phyloP scores from a whole-genome alignment of 2,113 vertebrate genomes.

The Podarcis muralis region DNA sequence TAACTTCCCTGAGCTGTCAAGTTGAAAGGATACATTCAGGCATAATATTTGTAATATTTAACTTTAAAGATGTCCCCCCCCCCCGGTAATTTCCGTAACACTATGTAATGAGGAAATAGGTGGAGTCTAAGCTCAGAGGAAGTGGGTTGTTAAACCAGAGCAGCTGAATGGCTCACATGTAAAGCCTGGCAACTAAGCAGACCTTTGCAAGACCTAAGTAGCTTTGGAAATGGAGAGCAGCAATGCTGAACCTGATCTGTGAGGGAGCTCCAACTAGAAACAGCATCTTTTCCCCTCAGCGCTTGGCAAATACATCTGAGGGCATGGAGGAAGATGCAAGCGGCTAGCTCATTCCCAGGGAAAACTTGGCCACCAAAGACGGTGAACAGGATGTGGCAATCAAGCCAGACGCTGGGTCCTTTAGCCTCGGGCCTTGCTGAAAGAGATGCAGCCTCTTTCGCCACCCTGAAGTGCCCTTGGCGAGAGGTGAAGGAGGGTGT shows the following conservation, averaged over 20 bases:
- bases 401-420: too few relatives aligned
- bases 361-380: too few relatives aligned
- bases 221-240: neutral
- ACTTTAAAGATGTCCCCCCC: too few relatives aligned
- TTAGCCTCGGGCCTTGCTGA: neutral
- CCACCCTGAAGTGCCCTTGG: neutral
- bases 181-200: neutral
- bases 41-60: too few relatives aligned
- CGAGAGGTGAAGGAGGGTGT: neutral
- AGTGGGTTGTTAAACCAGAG: neutral
- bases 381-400: too few relatives aligned
- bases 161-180: neutral
- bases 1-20: too few relatives aligned
- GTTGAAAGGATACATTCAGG: too few relatives aligned
- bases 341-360: neutral
- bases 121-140: neutral
- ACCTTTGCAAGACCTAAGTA: neutral
- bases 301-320: neutral
- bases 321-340: neutral
- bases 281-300: neutral
- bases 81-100: too few relatives aligned
- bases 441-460: too few relatives aligned
- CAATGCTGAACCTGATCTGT: neutral
- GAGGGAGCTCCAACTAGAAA: too few relatives aligned
- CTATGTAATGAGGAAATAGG: neutral